Base-by-base conservation (phyloP, 1,140 invertebrate genomes). In the Paracyclopina nana region DNA sequence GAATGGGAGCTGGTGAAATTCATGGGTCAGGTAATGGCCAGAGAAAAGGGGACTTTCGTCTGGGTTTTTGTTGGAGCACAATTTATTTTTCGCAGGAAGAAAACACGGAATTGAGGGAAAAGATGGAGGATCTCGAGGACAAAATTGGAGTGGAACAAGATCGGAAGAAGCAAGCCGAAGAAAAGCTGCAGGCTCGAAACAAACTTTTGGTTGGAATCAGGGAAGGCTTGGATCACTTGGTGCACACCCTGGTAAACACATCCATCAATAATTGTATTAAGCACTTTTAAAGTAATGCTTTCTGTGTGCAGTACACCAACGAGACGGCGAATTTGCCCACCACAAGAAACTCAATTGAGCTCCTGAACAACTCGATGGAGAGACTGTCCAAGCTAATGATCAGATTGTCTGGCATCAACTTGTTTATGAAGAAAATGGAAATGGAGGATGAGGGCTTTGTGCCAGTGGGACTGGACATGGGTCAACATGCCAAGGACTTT, bases 1-100 rank as follows among this genome's bases (percentile, higher is more conserved):
- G 50, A 52, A 45, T 52, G 50, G 50, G 50, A 52, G 14, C 22
- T 40, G 31, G 50, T 52, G 2, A 52, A 52, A 27, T 52, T 52
- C 27, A 52, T 52, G 50, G 50, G 50, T 12, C 50, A 52, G n/a
- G 45, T 48, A 48, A 48, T 24, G 25, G 6, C 27, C 20, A 5
- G 14, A 2, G 20, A 38, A 3, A 16, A 18, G 3, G 43, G 14
- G 20, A 45, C 20, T 12, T 27, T 3, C 30, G 14, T 31, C n/a
- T 31, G 30, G n/a, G n/a, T 3, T 16, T 9, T 2, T n/a, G 20
- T 38, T 9, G 34, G 20, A 38, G 20, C 20, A 3, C 3, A 4
- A 16, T 38, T 48, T 5, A 28, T 40, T 48, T 9, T 31, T 4
- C 4, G 1, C 27, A 48, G 40, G 50, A 52, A 27, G 50, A 52